Conservation (phyloP, 2,797 vertebrate genomes). For the Rallus crepitans region DNA sequence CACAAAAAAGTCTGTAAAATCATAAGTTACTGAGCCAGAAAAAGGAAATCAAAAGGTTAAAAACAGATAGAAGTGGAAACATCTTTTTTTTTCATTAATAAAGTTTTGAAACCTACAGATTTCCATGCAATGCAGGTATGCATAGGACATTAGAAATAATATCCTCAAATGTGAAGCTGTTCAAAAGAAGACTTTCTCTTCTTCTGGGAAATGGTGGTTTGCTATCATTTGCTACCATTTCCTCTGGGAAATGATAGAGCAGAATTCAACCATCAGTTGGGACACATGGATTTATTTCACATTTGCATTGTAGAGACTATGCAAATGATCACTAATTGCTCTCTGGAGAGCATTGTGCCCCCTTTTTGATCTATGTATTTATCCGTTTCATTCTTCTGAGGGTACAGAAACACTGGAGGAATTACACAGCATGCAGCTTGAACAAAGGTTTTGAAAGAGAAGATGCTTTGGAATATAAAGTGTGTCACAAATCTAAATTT, state of each 20-base stretch:
- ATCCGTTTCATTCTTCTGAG: not conserved
- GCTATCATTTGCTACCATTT: not conserved
- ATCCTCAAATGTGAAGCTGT: not conserved
- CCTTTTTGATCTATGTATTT: constrained; percentile 25
- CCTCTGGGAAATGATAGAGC: not conserved
- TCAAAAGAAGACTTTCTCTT: not conserved
- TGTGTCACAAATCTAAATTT: not conserved
- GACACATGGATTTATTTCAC: not conserved
- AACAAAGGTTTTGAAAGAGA: not conserved
- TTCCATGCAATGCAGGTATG: not conserved
- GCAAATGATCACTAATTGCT: constrained; percentile 56
- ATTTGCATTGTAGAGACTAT: not conserved
- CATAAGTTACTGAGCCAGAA: not conserved
- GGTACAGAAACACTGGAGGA: not conserved
- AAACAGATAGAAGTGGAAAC: not conserved
- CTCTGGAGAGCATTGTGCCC: constrained; percentile 14
- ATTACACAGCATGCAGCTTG: not conserved
- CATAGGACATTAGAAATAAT: not conserved
- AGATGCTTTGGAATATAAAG: not conserved
- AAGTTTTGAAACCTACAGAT: not conserved
- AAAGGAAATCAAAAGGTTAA: not conserved
- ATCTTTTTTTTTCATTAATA: not conserved
- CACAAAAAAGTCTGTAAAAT: not conserved
- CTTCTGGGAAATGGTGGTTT: not conserved
- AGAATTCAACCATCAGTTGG: not conserved